Base-by-base conservation (phyloP, 2,888 invertebrate species). In the Xiphydria camelus region DNA sequence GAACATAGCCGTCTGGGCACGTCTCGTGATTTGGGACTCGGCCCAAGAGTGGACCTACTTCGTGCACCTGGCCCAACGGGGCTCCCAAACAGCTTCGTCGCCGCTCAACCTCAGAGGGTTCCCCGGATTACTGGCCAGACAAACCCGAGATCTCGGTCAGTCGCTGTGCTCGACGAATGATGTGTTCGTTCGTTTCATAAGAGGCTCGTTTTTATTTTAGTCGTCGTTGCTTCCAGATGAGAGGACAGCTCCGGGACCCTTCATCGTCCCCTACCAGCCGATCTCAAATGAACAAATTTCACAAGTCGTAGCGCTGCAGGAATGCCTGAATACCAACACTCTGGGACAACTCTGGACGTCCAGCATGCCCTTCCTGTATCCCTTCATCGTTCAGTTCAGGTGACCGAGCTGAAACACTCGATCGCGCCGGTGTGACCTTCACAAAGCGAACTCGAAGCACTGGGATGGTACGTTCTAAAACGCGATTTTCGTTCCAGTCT, bases 311-410 rank as follows among this genome's bases (percentile, higher is more conserved):
- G 72, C 77, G 4, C 67, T 80, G 10, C 79, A 80, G 51, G 74
- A 77, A 35, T 81, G 81, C 49, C 66, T 80, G 22, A 79, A 80
- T 49, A 79, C 80, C 18, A 80, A 80, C 47, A 77, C 80, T 0
- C 64, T 81, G 20, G 81, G 81, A 2, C 78, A 79, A 47, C 68
- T 81, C 25, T 80, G 81, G 81, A 78, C 79, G 0, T 77, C 79
- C 4, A 80, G 80, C 14, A 78, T 78, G 74, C 80, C 80, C 2
- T 80, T 80, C 52, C 70, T 81, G 1, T 79, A 80, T 58, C 81
- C 81, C 1, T 81, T 81, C 59, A 79, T 80, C 36, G 78, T 80
- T 2, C 79, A 80, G 56, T 80, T 80, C 66, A 79, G 79, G 79
- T 79, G 61, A 29, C 47, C n/a, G n/a, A n/a, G n/a, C n/a, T n/a